Evolutionary conservation across 1,140 invertebrate genomes (phyloP).

Genomic region (Drosophila virilis): DNA sequence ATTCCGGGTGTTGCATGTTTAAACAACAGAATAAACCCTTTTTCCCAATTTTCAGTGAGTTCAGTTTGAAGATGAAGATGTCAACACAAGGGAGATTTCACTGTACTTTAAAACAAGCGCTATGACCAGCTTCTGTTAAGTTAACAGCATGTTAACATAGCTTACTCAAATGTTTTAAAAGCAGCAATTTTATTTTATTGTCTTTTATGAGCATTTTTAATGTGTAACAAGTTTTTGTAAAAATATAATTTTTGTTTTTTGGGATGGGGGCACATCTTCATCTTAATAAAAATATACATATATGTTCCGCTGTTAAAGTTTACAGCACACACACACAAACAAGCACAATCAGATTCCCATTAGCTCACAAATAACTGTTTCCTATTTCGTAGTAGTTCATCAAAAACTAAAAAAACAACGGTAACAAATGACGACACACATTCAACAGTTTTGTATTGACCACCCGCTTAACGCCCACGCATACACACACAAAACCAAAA

Average conservation of each 20-base stretch:
- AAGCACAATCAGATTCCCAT: background rate
- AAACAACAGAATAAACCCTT: no score
- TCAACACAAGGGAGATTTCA: no score
- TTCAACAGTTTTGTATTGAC: conserved; percentile 47
- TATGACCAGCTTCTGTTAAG: background rate
- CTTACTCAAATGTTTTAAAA: background rate
- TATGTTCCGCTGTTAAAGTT: conserved; percentile 3
- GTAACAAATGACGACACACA: conserved; percentile 18
- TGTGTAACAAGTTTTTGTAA: conserved; percentile 23
- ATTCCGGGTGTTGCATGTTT: no score
- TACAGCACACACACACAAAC: background rate
- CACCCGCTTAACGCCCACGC: conserved; percentile 40
- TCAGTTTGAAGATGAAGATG: no score
- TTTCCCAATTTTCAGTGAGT: no score
- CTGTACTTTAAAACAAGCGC: no score
- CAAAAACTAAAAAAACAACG: conserved; percentile 10
- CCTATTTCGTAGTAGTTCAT: background rate
- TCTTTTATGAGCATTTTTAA: background rate
- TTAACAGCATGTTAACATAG: background rate
- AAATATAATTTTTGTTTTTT: conserved; percentile 2
- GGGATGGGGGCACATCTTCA: no score
- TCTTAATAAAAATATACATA: background rate
- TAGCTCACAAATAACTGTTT: background rate
- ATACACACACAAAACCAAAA: conserved; percentile 9
- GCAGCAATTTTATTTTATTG: background rate